Evolutionary conservation across 2,797 vertebrate genomes (phyloP).

Genomic region (Dendrocincla fuliginosa): DNA sequence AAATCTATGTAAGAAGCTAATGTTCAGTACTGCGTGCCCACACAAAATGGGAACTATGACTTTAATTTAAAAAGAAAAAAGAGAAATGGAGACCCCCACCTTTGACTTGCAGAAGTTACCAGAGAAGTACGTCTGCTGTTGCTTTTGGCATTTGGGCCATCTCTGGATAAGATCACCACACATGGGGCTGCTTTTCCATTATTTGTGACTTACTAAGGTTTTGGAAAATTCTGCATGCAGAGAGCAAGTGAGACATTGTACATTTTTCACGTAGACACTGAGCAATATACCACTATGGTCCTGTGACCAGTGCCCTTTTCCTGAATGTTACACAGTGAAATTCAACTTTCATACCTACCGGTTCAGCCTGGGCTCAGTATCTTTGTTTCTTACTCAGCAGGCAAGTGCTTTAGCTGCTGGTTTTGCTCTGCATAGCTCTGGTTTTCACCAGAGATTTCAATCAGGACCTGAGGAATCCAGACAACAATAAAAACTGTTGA

Average conservation of each 20-base stretch:
- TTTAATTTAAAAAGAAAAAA: background rate
- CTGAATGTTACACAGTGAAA: background rate
- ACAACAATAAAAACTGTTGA: background rate
- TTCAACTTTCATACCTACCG: background rate
- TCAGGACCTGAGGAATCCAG: background rate
- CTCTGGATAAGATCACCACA: background rate
- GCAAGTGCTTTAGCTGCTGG: background rate
- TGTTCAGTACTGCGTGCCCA: background rate
- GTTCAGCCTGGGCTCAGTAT: background rate
- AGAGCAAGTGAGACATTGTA: background rate
- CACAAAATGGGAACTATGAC: background rate
- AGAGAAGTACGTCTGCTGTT: background rate
- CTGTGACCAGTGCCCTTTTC: background rate
- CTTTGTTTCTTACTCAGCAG: background rate
- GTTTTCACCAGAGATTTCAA: background rate
- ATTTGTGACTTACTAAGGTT: background rate
- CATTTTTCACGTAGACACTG: background rate
- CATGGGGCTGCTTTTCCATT: background rate
- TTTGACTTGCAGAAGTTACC: background rate
- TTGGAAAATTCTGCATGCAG: background rate
- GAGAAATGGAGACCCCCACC: fast-evolving
- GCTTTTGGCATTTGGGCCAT: background rate
- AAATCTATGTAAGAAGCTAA: background rate
- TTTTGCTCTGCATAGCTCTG: background rate
- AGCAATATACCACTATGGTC: background rate